Base-by-base conservation (phyloP, 1,140 invertebrate genomes). In the Zaprionus tsacasi region DNA sequence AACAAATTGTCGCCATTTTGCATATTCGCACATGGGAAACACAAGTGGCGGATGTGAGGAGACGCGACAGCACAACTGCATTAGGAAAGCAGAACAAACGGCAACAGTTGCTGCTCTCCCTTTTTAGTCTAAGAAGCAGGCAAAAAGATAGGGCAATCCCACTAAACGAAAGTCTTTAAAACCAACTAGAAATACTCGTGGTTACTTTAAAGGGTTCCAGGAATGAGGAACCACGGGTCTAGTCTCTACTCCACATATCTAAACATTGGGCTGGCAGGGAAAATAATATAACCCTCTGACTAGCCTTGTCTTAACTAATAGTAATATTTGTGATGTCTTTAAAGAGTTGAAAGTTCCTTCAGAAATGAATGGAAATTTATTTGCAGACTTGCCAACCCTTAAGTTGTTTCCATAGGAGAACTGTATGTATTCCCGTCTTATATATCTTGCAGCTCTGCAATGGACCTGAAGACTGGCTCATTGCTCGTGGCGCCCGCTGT, bases 401-500 rank as follows among this genome's bases (percentile, higher is more conserved):
- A 35, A 8, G 33, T 8, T 35, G 27, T 30, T 30, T 30, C 27
- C 6, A 5, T 30, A 30, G 4, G 27, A 30, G 27, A 30, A 30
- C 27, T 6, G 6, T n/a, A 40, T 13, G 11, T 3, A 40, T 15
- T 45, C n/a, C n/a, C n/a, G 1, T 17, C 7, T 25, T 56, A 0
- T 25, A 36, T 40, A 8, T 21, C 10, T 67, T 79, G 13, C 57
- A 87, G 85, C 70, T 25, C 74, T 81, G 81, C 91, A 78, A 92
- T 92, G 92, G 92, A 91, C 88, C 76, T 92, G 15, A 93, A 93
- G 88, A 77, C 90, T 76, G 92, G 94, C 71, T 94, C 94, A 75
- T 94, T 96, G 89, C 93, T 97, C 74, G 94, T 96, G 78, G 95
- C 96, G 79, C 96, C 96, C 60, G 94, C 95, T 74, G 94, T 97